Evolutionary conservation across 2,888 invertebrate species (phyloP).

Genomic region (Siphlonurus alternatus): DNA sequence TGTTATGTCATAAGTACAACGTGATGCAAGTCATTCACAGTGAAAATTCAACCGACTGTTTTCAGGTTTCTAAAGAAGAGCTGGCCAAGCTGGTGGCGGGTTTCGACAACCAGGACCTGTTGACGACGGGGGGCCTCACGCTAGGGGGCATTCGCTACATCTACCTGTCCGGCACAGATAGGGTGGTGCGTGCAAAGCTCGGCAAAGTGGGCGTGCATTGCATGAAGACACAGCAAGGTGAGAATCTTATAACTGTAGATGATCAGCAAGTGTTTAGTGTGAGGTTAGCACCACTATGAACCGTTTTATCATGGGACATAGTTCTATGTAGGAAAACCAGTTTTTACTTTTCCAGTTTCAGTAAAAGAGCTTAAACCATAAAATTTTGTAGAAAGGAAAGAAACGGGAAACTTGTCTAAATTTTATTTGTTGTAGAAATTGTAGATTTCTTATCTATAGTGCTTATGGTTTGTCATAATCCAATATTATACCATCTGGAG

Average conservation of each 20-base stretch:
- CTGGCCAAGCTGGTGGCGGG: slow-evolving; percentile 76
- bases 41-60: slow-evolving; percentile 22
- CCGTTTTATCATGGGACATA: neutral
- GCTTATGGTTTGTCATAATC: no score
- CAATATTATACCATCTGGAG: no score
- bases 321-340: neutral
- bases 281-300: neutral
- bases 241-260: slow-evolving; percentile 17
- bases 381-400: no score
- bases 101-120: slow-evolving; percentile 75
- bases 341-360: neutral
- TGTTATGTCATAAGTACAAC: no score
- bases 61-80: slow-evolving; percentile 82
- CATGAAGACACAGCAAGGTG: slow-evolving; percentile 91
- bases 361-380: no score
- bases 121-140: slow-evolving; percentile 81
- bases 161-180: slow-evolving; percentile 87
- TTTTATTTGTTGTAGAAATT: no score
- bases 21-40: no score
- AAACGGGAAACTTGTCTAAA: no score
- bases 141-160: slow-evolving; percentile 86
- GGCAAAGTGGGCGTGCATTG: slow-evolving; percentile 89
- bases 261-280: neutral
- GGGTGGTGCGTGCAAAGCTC: slow-evolving; percentile 83
- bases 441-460: no score